These are phyloP conservation scores for Drosophila limbata DNA, from an alignment of 2,888 invertebrate genomes.

Conservation along the genomic window DNA sequence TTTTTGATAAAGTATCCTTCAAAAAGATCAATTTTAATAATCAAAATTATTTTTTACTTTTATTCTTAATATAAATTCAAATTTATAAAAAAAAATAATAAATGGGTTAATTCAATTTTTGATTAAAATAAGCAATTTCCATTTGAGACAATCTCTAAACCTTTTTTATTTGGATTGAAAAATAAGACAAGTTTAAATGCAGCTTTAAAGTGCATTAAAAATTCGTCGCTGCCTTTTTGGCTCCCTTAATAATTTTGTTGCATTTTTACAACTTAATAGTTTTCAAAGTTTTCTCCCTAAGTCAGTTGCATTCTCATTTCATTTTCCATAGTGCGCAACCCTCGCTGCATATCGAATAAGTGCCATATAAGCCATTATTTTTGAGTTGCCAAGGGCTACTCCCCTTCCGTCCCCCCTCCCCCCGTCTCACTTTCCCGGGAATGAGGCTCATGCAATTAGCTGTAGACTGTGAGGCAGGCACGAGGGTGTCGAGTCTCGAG, in stretches of 20 bases:
- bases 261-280: constrained; percentile 36
- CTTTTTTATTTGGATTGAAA: too few relatives aligned
- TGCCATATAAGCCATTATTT: constrained; percentile 50
- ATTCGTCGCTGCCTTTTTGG: neutral
- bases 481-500: constrained; percentile 14
- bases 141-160: too few relatives aligned
- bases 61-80: too few relatives aligned
- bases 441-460: constrained; percentile 54
- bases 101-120: too few relatives aligned
- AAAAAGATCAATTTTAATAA: too few relatives aligned
- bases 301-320: constrained; percentile 48
- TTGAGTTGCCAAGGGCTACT: constrained; percentile 34
- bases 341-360: constrained; percentile 29
- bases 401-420: neutral
- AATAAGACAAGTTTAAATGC: neutral
- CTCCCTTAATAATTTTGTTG: constrained; percentile 3
- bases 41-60: too few relatives aligned
- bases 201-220: neutral
- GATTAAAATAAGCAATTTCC: too few relatives aligned
- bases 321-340: constrained; percentile 41
- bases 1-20: too few relatives aligned
- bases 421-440: neutral
- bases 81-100: too few relatives aligned
- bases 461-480: constrained; percentile 24
- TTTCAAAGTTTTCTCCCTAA: constrained; percentile 33